phyloP scores from a whole-genome alignment of 2,888 invertebrate genomes.

The Zhuqinia jingwanae region DNA sequence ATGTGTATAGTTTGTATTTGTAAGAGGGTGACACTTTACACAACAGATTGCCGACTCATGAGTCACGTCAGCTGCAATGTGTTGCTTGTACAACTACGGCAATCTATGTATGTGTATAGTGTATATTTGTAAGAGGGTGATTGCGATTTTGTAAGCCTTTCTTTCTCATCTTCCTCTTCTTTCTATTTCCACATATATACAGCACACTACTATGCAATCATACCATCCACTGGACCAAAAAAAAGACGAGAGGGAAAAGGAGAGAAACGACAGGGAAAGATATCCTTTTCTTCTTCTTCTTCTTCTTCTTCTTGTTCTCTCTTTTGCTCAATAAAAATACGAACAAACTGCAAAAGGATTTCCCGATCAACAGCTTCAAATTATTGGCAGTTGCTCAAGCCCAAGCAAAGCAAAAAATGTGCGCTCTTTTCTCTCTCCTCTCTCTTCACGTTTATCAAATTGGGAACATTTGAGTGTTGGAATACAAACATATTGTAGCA shows the following conservation, averaged over 20 bases:
- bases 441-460: slow-evolving; percentile 6
- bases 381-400: slow-evolving; percentile 67
- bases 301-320: not conserved
- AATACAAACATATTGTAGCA: slow-evolving; percentile 4
- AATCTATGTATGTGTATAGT: not conserved
- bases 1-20: too few relatives aligned
- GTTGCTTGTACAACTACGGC: slow-evolving; percentile 19
- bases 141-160: slow-evolving; percentile 12
- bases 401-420: slow-evolving; percentile 21
- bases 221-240: slow-evolving; percentile 43
- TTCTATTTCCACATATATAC: not conserved
- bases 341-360: slow-evolving; percentile 68
- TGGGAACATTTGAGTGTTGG: too few relatives aligned
- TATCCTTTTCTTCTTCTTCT: slow-evolving; percentile 28
- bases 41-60: slow-evolving; percentile 67
- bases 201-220: not conserved
- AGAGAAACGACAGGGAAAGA: slow-evolving; percentile 52
- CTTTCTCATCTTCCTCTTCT: not conserved
- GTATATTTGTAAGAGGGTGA: not conserved
- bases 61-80: slow-evolving; percentile 65
- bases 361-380: slow-evolving; percentile 68
- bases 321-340: slow-evolving; percentile 59
- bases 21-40: slow-evolving; percentile 41
- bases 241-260: slow-evolving; percentile 14
- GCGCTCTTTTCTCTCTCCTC: not conserved